A percentile compares a stretch with the other conserved stretches of the same genome.
These are phyloP conservation scores for Propithecus coquereli DNA, from an alignment of 2,113 vertebrate species.

Conservation along the genomic window DNA sequence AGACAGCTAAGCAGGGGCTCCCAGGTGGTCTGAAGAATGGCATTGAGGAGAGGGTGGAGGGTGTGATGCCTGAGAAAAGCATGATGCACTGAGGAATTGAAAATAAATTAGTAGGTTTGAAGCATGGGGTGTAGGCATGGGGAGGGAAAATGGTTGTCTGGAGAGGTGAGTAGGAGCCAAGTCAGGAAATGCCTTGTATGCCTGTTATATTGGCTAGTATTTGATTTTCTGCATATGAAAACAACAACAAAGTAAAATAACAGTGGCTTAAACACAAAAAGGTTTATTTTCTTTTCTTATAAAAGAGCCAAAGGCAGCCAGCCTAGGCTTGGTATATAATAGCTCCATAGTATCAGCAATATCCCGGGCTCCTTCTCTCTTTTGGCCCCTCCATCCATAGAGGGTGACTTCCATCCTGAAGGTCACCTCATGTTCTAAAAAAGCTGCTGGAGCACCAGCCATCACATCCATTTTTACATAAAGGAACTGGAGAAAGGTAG, in stretches of 20 bases:
- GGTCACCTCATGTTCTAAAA: neutral
- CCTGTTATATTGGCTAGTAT: neutral
- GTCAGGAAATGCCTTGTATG: neutral
- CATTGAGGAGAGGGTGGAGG: neutral
- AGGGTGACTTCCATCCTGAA: neutral
- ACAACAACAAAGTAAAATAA: neutral
- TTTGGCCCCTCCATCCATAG: neutral
- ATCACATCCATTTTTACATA: neutral
- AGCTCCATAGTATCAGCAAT: neutral
- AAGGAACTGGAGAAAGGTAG: neutral
- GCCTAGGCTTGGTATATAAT: neutral
- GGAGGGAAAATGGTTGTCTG: neutral
- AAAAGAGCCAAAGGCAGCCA: neutral
- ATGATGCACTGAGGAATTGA: neutral
- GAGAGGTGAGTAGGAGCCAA: neutral
- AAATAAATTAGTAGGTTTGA: neutral
- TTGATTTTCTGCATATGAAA: slow-evolving; percentile 2
- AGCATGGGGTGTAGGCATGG: neutral
- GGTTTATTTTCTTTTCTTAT: neutral
- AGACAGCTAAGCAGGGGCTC: neutral
- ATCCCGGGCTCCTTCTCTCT: neutral
- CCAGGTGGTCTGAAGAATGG: neutral
- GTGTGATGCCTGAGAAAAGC: neutral
- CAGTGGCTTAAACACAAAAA: neutral
- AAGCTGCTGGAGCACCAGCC: neutral